Evolutionary conservation across 2,888 invertebrate genomes (phyloP), one percentile per base, ranked within the genome.

Genomic region (Celastrina argiolus): DNA sequence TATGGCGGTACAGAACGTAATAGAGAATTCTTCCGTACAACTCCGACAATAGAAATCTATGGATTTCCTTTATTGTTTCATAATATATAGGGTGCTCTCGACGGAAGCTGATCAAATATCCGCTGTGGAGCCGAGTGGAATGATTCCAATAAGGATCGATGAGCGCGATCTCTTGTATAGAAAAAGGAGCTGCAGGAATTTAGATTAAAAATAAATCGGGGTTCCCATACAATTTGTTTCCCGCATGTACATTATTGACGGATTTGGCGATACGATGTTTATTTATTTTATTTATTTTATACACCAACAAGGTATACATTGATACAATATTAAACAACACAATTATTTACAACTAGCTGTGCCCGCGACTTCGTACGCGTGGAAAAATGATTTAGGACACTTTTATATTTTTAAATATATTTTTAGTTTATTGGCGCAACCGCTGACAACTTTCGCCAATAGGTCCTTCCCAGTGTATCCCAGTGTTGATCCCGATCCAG

Each of bases 11-110:
- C 45, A 18, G 18, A 10, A 8, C 18, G 45, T 3, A 45, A 45
- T 18, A 3, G 18, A 18, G 45, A 2, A 42, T 16, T 16, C n/a
- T n/a, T 10, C 22, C 10, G 31, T 31, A 7, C 6, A 31, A 31
- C 31, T 31, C 31, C 31, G 10, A 45, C 18, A 45, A 45, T 8
- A 45, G 45, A 45, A 45, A 18, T 18, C 51, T 51, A 51, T 51
- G 22, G 51, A 51, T 26, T 51, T 51, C 51, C 12, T 26, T 51
- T 51, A 51, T 51, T 51, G 51, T 51, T 51, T 51, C 51, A 51
- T 51, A 51, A 51, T 51, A 51, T 26, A 26, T 26, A 12, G 22
- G 51, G 51, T 5, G 22, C 22, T 26, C 22, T 22, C 51, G 16
- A 12, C 51, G 51, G 22, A 18, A 16, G 42, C 51, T 22, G 51